phyloP scores from a whole-genome alignment of 2,888 invertebrate species.

The Lucinisca nassula region DNA sequence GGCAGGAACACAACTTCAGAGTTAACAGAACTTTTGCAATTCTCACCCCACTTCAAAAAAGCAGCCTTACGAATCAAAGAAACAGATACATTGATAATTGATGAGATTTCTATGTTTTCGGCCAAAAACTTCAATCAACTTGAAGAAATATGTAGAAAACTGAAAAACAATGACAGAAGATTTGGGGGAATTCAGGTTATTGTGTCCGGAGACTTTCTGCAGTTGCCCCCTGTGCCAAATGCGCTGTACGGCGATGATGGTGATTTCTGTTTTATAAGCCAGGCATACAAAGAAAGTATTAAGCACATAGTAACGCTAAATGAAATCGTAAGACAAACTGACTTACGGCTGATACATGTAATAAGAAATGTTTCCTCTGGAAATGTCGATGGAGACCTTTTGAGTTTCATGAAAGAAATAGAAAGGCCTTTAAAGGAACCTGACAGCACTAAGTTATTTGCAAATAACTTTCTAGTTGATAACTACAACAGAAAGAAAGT shows the following conservation, averaged over 20 bases:
- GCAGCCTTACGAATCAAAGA: no score
- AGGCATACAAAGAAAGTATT: no score
- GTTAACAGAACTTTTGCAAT: no score
- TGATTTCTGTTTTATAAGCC: conserved; percentile 19
- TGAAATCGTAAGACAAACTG: no score
- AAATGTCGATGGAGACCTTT: no score
- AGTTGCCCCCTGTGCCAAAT: conserved; percentile 52
- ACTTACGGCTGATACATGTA: no score
- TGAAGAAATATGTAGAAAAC: not conserved
- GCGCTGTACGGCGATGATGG: conserved; percentile 36
- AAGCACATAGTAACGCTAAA: no score
- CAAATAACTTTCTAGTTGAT: not conserved
- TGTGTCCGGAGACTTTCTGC: conserved; percentile 42
- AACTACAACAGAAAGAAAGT: not conserved
- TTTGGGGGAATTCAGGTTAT: conserved; percentile 57
- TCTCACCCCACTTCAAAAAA: no score
- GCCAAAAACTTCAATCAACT: not conserved
- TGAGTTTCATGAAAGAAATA: no score
- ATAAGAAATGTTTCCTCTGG: no score
- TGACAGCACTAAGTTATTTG: not conserved
- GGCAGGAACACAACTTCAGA: no score
- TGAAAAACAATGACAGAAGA: not conserved
- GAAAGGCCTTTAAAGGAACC: no score
- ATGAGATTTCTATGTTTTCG: conserved; percentile 27
- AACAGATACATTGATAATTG: conserved; percentile 33